Percentiles rank a stretch among this genome's conserved stretches.
Conservation (phyloP, 2,113 vertebrate genomes). For the Burhinus bistriatus region DNA sequence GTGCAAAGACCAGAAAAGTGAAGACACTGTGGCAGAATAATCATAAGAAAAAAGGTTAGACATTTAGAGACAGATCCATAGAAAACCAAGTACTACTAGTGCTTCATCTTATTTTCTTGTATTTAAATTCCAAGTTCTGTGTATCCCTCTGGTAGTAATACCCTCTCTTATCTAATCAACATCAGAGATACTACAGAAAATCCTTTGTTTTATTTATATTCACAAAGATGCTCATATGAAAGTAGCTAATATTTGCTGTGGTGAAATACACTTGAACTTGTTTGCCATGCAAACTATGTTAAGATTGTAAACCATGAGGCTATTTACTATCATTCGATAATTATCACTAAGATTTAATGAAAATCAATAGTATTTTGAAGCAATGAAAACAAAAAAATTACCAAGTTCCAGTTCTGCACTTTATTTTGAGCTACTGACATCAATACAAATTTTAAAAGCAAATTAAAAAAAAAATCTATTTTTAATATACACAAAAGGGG, state of each 20-base stretch:
- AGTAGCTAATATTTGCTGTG: not conserved
- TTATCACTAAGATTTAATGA: constrained; percentile 6
- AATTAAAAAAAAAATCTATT: not conserved
- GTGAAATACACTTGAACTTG: not conserved
- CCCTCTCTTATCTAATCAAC: not conserved
- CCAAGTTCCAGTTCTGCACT: not conserved
- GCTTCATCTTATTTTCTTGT: not conserved
- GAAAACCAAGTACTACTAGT: not conserved
- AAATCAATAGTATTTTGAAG: constrained; percentile 9
- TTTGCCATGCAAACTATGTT: not conserved
- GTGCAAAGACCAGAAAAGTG: not conserved
- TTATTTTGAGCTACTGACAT: not conserved
- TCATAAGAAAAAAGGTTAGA: not conserved
- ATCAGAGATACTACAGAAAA: not conserved
- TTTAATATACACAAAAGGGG: not conserved
- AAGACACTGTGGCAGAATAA: not conserved
- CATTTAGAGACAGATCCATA: not conserved
- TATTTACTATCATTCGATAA: not conserved
- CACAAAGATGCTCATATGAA: not conserved
- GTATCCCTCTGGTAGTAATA: not conserved
- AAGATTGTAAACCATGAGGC: not conserved
- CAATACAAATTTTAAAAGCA: not conserved
- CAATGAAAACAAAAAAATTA: not conserved
- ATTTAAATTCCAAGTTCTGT: not conserved
- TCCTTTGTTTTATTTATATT: not conserved